These are phyloP conservation scores for Gopherus evgoodei DNA, from an alignment of 2,113 vertebrate genomes.

Conservation along the genomic window DNA sequence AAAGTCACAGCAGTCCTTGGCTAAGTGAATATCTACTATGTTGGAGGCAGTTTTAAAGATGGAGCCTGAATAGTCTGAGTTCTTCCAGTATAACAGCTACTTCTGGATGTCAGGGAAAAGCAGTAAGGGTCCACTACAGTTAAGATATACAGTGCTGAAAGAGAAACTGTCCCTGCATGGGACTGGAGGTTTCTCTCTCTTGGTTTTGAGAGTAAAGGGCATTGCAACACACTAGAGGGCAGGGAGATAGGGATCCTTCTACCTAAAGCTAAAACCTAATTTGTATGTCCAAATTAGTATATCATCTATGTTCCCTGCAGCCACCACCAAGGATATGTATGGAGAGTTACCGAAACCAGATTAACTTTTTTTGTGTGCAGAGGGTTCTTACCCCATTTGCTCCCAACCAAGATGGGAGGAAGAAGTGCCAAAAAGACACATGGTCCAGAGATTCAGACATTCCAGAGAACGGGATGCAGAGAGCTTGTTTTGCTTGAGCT, in stretches of 20 bases:
- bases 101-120: conserved; percentile 41
- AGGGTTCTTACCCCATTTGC: conserved; percentile 4
- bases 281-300: background rate
- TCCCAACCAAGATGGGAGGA: conserved; percentile 6
- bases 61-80: conserved; percentile 31
- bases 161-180: background rate
- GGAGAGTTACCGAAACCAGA: conserved; percentile 34
- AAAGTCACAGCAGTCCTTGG: conserved; percentile 10
- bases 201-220: background rate
- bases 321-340: background rate
- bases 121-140: conserved; percentile 53
- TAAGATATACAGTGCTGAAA: conserved; percentile 31
- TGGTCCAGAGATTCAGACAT: conserved; percentile 33
- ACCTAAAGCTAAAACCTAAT: background rate
- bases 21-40: background rate
- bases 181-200: background rate
- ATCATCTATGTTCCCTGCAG: background rate
- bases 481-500: conserved; percentile 8
- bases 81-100: conserved; percentile 22
- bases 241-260: accelerated
- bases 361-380: background rate
- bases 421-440: conserved; percentile 3
- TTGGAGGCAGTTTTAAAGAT: background rate
- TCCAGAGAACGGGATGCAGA: background rate
- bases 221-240: background rate